Conservation (phyloP, 2,113 vertebrate species). For the Tetraodon nigroviridis region DNA sequence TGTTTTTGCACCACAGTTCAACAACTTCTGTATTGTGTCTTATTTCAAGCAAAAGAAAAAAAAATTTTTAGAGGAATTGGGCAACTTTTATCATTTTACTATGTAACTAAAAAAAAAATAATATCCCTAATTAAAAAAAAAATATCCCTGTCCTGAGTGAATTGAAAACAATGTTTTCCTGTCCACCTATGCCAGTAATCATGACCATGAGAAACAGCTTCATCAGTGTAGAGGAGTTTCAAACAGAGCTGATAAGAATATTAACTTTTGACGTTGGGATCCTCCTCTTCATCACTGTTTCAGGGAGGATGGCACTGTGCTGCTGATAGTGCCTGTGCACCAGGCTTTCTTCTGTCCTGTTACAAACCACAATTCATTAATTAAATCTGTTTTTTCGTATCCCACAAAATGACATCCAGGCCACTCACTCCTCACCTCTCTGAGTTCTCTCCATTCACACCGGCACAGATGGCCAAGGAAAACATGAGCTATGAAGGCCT, state of each 20-base stretch:
- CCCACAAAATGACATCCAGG: slow-evolving; percentile 32
- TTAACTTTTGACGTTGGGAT: slow-evolving; percentile 40
- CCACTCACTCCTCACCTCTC: slow-evolving; percentile 64
- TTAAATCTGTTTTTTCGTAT: slow-evolving; percentile 25
- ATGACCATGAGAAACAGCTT: slow-evolving; percentile 48
- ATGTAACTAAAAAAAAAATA: not conserved
- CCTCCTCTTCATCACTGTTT: slow-evolving; percentile 36
- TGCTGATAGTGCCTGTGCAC: slow-evolving; percentile 52
- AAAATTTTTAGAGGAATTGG: not conserved
- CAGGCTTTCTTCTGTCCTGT: slow-evolving; percentile 17
- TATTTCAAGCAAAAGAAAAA: no score
- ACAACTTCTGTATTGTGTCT: no score
- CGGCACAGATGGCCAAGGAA: slow-evolving; percentile 52
- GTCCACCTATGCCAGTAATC: slow-evolving; percentile 5
- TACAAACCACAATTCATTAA: slow-evolving; percentile 25
- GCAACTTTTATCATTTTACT: not conserved
- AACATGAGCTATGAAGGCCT: slow-evolving; percentile 42
- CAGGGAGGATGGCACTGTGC: slow-evolving; percentile 52
- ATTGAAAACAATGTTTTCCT: not conserved
- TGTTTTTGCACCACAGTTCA: no score
- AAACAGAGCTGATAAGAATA: slow-evolving; percentile 59
- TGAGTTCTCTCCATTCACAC: slow-evolving; percentile 65
- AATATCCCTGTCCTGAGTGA: not conserved
- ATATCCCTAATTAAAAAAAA: not conserved
- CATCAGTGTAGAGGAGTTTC: slow-evolving; percentile 44